phyloP scores from a whole-genome alignment of 2,113 vertebrate species.

The Tonatia bakeri region DNA sequence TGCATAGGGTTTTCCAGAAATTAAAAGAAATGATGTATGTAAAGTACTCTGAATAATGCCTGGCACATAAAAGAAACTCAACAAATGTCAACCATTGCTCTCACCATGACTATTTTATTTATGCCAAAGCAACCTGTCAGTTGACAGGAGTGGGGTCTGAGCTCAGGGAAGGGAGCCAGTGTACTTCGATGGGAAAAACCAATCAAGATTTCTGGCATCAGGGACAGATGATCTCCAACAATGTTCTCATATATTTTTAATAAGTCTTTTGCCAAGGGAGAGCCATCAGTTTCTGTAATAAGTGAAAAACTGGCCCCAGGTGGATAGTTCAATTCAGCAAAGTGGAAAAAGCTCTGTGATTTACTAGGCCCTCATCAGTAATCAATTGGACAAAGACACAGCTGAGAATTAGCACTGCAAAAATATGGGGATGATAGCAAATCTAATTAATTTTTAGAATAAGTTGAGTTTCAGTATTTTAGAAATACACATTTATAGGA shows the following conservation, averaged over 20 bases:
- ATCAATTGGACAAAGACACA: background rate
- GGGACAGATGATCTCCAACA: constrained; percentile 1
- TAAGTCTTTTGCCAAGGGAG: background rate
- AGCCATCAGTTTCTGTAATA: constrained; percentile 11
- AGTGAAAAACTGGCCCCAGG: constrained; percentile 32
- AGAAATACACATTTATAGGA: background rate
- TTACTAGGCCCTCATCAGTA: background rate
- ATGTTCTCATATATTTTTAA: constrained; percentile 20
- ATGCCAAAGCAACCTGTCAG: background rate
- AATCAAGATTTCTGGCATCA: background rate
- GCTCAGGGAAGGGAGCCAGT: background rate
- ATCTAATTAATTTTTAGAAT: background rate
- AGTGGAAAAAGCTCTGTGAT: constrained; percentile 14
- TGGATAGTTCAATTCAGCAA: constrained; percentile 38
- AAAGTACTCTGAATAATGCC: background rate
- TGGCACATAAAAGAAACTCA: background rate
- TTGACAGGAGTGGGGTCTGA: background rate
- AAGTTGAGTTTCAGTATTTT: background rate
- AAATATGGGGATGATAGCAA: background rate
- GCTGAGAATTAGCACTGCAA: constrained; percentile 20
- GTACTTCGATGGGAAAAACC: background rate
- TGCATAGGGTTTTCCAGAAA: background rate
- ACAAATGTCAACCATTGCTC: background rate
- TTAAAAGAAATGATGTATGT: background rate
- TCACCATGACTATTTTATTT: background rate